Conservation (phyloP, 2,797 vertebrate species). For the Danio choprae region DNA sequence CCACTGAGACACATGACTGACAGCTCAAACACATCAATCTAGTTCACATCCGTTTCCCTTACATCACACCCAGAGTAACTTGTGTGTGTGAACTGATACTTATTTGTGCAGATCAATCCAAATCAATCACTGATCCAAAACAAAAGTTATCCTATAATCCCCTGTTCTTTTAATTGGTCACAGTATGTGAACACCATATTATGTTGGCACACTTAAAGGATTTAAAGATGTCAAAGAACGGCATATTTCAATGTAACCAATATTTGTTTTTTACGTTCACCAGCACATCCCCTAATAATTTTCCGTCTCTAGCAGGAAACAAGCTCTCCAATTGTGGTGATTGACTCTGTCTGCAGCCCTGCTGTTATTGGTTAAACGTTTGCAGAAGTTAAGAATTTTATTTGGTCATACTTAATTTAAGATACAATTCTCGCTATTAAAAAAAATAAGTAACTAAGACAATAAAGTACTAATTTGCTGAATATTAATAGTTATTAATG, state of each 20-base stretch:
- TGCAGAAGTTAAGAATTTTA: too few relatives aligned
- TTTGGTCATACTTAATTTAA: too few relatives aligned
- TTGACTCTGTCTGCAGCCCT: too few relatives aligned
- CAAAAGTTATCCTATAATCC: conserved; percentile 11
- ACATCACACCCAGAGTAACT: neutral
- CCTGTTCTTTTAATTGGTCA: neutral
- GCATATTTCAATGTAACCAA: neutral
- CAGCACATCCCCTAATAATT: too few relatives aligned
- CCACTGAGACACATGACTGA: neutral
- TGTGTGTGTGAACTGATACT: neutral
- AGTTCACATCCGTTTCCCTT: neutral
- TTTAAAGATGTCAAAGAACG: neutral
- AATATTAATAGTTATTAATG: too few relatives aligned
- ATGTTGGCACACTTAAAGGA: neutral
- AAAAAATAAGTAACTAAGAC: too few relatives aligned
- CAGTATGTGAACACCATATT: neutral
- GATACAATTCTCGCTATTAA: too few relatives aligned
- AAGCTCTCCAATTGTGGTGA: too few relatives aligned
- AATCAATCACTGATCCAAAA: conserved; percentile 11
- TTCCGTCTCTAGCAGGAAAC: too few relatives aligned
- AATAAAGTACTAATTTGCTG: too few relatives aligned
- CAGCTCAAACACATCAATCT: neutral
- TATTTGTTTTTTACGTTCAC: neutral
- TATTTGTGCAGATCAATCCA: neutral
- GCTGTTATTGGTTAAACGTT: too few relatives aligned